phyloP scores from a whole-genome alignment of 2,888 invertebrate genomes.

The Caenorhabditis sulstoni region DNA sequence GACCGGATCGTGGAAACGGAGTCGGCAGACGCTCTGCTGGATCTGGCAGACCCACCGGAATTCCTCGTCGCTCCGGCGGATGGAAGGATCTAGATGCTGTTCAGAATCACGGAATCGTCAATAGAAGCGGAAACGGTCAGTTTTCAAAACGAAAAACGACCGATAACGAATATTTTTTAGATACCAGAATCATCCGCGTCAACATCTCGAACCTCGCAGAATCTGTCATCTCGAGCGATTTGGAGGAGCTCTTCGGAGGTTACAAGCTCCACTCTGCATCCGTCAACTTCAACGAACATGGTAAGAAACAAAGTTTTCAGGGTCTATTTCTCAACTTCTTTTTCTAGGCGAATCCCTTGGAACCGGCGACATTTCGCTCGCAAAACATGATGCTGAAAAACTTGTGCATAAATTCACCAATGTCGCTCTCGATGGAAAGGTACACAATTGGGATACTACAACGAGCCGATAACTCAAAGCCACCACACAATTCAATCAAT shows the following conservation, averaged over 20 bases:
- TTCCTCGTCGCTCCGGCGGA: conserved; percentile 44
- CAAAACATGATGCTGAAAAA: conserved; percentile 63
- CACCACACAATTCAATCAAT: conserved; percentile 26
- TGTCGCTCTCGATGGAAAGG: conserved; percentile 66
- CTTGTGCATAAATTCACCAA: conserved; percentile 60
- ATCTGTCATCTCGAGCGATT: conserved; percentile 63
- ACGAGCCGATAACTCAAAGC: conserved; percentile 31
- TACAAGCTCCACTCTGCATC: conserved; percentile 62
- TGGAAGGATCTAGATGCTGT: conserved; percentile 54
- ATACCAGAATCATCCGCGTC: conserved; percentile 54
- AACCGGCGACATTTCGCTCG: conserved; percentile 68
- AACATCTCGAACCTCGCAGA: conserved; percentile 67
- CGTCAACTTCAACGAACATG: conserved; percentile 69
- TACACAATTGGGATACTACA: conserved; percentile 31
- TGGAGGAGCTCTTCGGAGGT: conserved; percentile 67
- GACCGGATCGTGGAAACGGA: conserved; percentile 9
- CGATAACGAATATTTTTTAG: conserved; percentile 24
- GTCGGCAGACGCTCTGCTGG: conserved; percentile 4
- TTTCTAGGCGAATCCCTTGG: conserved; percentile 65
- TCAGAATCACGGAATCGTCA: conserved; percentile 36
- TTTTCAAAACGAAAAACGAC: not conserved
- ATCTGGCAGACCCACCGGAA: conserved; percentile 28
- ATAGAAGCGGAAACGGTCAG: conserved; percentile 39
- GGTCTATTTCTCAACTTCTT: not conserved
- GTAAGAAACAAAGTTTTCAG: conserved; percentile 15